Conservation (phyloP, 2,797 vertebrate species). For the Xenentodon cancila region DNA sequence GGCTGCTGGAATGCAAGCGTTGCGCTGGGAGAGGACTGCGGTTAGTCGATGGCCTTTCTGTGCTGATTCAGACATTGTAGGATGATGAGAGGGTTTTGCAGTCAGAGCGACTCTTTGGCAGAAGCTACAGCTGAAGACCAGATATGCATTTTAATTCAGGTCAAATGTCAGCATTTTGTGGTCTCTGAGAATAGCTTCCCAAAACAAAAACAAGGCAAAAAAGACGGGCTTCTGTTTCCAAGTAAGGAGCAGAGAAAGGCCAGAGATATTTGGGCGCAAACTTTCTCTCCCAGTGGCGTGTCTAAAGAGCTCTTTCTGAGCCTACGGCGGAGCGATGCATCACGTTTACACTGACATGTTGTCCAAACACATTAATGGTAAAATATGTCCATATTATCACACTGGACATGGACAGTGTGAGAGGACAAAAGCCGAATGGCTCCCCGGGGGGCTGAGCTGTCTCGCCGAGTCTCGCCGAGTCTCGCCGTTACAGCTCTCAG, state of each 20-base stretch:
- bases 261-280: slow-evolving; percentile 38
- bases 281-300: slow-evolving; percentile 27
- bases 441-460: slow-evolving; percentile 41
- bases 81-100: slow-evolving; percentile 54
- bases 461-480: slow-evolving; percentile 35
- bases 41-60: slow-evolving; percentile 62
- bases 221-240: slow-evolving; percentile 29
- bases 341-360: slow-evolving; percentile 53
- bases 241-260: slow-evolving; percentile 33
- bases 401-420: slow-evolving; percentile 31
- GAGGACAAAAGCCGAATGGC: slow-evolving; percentile 48
- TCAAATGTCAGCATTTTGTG: slow-evolving; percentile 59
- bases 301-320: slow-evolving; percentile 29
- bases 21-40: slow-evolving; percentile 55
- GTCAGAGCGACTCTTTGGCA: slow-evolving; percentile 59
- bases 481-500: slow-evolving; percentile 14
- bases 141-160: slow-evolving; percentile 62
- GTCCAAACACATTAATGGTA: slow-evolving; percentile 58
- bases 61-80: slow-evolving; percentile 68
- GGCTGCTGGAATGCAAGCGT: slow-evolving; percentile 65
- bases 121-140: slow-evolving; percentile 40
- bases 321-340: slow-evolving; percentile 37
- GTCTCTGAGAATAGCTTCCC: slow-evolving; percentile 35
- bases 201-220: background rate
- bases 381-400: slow-evolving; percentile 37